phyloP scores from a whole-genome alignment of 2,888 invertebrate species.

The Sicus ferrugineus region DNA sequence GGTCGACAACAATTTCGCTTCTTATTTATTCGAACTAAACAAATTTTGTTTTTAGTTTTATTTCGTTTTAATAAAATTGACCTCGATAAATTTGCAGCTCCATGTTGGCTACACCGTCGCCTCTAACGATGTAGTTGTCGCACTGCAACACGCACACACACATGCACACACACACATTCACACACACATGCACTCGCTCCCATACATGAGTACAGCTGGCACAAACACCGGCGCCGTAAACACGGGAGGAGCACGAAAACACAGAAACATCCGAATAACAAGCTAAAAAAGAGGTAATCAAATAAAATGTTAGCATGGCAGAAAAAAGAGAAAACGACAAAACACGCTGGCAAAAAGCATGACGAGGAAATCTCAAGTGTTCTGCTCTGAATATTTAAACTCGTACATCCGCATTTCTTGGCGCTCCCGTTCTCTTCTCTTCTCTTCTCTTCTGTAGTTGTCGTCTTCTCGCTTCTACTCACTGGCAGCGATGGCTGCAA shows the following conservation, averaged over 20 bases:
- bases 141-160: constrained; percentile 12
- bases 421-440: background rate
- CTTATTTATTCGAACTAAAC: too few relatives aligned
- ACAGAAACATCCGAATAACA: constrained; percentile 5
- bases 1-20: too few relatives aligned
- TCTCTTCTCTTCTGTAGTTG: background rate
- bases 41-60: too few relatives aligned
- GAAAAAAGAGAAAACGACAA: background rate
- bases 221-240: background rate
- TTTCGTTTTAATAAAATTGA: constrained; percentile 48
- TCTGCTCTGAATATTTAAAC: background rate
- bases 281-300: background rate
- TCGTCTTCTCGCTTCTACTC: background rate
- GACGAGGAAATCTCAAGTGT: background rate
- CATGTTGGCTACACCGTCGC: background rate
- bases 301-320: background rate
- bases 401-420: background rate
- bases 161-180: constrained; percentile 13
- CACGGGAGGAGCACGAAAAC: background rate
- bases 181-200: constrained; percentile 23
- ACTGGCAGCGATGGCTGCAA: background rate
- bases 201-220: too few relatives aligned
- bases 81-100: constrained; percentile 48
- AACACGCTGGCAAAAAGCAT: too few relatives aligned
- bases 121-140: background rate